phyloP scores from a whole-genome alignment of 23 tunicate species.

The Clavelina lepadiformis region DNA sequence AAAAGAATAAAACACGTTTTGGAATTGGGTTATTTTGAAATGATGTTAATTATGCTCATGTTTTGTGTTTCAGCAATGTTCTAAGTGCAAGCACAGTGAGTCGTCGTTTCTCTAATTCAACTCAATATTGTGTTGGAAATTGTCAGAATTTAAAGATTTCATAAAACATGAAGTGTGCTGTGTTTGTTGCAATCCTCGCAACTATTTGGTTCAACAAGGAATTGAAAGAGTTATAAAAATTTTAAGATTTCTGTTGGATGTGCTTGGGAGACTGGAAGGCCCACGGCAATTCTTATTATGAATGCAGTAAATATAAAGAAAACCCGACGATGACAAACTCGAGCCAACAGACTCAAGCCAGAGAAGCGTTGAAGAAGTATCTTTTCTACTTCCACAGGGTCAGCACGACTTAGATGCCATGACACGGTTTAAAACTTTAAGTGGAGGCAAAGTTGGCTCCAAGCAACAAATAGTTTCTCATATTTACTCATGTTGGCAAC shows the following conservation, averaged over 20 bases:
- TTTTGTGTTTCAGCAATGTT: conserved; percentile 61
- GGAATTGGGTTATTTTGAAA: background rate
- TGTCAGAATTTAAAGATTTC: too few species aligned
- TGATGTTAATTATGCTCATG: background rate
- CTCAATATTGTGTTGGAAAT: too few species aligned
- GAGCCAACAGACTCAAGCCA: conserved; percentile 52
- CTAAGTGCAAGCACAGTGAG: conserved; percentile 75
- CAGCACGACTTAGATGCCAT: too few species aligned
- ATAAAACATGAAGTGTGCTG: background rate
- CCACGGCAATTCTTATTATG: conserved; percentile 91
- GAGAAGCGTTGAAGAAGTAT: conserved; percentile 88
- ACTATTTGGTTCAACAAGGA: too few species aligned
- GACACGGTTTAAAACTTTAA: too few species aligned
- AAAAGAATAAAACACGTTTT: background rate
- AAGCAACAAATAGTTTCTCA: too few species aligned
- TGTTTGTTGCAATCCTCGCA: background rate
- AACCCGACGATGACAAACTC: conserved; percentile 42
- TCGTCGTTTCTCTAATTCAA: too few species aligned
- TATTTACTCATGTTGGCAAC: too few species aligned
- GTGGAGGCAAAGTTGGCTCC: too few species aligned
- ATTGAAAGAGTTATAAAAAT: background rate
- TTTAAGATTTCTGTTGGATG: conserved; percentile 91
- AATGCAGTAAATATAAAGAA: conserved; percentile 76
- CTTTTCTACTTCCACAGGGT: conserved; percentile 76
- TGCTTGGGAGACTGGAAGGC: conserved; percentile 86